Evolutionary conservation across 2,888 invertebrate species (phyloP).

Genomic region (Heterodera filipjevi): DNA sequence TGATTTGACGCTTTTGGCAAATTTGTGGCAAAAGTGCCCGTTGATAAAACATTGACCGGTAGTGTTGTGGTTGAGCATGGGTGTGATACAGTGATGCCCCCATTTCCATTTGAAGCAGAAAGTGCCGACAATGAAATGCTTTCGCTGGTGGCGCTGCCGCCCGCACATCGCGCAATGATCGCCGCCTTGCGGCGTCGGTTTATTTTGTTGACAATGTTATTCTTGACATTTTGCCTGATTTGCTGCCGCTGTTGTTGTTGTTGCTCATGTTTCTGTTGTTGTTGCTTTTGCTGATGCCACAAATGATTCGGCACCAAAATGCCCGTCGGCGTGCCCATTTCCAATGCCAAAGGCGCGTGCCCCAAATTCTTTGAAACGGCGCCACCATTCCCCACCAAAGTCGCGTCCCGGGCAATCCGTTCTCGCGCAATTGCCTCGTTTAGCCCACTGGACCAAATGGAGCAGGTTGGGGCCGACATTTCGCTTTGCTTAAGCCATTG

Average conservation of each 20-base stretch:
- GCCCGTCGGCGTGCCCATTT: background rate
- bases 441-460: background rate
- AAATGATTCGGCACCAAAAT: background rate
- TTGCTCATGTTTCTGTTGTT: background rate
- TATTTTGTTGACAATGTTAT: background rate
- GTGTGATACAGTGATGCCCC: background rate
- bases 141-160: background rate
- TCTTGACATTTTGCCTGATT: background rate
- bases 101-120: background rate
- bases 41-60: background rate
- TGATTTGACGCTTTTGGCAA: background rate
- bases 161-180: background rate
- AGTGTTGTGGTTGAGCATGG: background rate
- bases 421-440: constrained; percentile 13
- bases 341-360: background rate
- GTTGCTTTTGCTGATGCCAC: background rate
- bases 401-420: background rate
- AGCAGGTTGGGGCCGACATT: background rate
- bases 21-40: background rate
- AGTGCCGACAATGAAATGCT: background rate
- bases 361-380: background rate
- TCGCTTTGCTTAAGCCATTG: constrained; percentile 14
- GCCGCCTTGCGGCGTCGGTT: background rate
- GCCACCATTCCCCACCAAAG: background rate
- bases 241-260: background rate